Conservation (phyloP, 2,797 vertebrate species). For the Urocyon cinereoargenteus region DNA sequence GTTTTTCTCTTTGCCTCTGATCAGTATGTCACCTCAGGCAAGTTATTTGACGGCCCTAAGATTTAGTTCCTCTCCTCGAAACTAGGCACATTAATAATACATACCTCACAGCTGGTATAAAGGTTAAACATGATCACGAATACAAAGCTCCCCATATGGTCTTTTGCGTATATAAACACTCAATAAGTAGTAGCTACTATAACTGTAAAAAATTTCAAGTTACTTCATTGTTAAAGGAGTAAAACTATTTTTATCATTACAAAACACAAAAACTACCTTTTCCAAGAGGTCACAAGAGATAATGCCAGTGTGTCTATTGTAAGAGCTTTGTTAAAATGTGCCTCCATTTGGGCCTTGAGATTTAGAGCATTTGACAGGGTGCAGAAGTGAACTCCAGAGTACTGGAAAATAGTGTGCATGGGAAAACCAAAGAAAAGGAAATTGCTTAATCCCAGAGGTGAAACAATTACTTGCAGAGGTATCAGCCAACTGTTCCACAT, state of each 20-base stretch:
- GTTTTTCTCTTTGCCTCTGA: background rate
- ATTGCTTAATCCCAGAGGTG: background rate
- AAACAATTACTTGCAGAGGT: constrained; percentile 5
- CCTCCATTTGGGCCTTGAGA: background rate
- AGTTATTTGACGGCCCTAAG: background rate
- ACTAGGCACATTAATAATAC: background rate
- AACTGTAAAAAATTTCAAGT: background rate
- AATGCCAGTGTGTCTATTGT: background rate
- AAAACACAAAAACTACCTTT: constrained; percentile 26
- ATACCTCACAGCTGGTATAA: background rate
- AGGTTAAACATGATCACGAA: background rate
- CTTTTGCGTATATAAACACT: background rate
- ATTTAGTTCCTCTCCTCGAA: background rate
- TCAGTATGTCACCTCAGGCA: background rate
- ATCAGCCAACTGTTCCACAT: background rate
- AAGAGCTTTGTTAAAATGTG: background rate
- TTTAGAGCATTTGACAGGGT: background rate
- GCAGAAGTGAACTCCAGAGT: background rate
- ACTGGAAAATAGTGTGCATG: background rate
- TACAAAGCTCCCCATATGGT: background rate
- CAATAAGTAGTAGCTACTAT: background rate
- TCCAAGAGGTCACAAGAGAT: background rate
- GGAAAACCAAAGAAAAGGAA: constrained; percentile 18
- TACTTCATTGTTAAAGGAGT: background rate
- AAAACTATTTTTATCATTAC: background rate